Percentiles rank a stretch among this genome's conserved stretches.
Evolutionary conservation across 30 jellyfish, hydroid and myxozoan species (phyloP).

Genomic region (Aurelia sp.): DNA sequence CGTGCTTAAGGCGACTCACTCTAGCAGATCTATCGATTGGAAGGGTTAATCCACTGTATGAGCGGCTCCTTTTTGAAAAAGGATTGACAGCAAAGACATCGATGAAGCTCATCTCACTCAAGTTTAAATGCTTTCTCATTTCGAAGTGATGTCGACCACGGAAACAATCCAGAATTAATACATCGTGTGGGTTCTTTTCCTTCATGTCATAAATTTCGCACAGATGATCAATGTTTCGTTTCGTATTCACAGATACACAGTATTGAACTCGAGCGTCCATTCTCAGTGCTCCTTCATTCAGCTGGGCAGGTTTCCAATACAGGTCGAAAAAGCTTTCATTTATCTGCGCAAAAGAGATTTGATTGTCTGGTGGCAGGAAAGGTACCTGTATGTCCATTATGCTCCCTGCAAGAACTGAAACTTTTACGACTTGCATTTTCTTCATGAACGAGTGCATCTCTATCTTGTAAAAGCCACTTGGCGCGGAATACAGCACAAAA

Average conservation of each 20-base stretch:
- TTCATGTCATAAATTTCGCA: slow-evolving; percentile 25
- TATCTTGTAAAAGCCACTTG: slow-evolving; percentile 52
- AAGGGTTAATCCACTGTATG: slow-evolving; percentile 41
- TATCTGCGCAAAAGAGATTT: slow-evolving; percentile 47
- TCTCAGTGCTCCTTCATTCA: slow-evolving; percentile 3
- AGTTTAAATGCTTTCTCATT: slow-evolving; percentile 19
- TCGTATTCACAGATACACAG: slow-evolving; percentile 41
- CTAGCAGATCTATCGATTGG: slow-evolving; percentile 17
- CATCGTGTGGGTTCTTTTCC: slow-evolving; percentile 33
- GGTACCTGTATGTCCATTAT: slow-evolving; percentile 34
- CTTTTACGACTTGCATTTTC: slow-evolving; percentile 17
- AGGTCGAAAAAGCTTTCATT: slow-evolving; percentile 11
- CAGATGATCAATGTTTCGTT: slow-evolving; percentile 19
- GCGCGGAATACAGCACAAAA: slow-evolving; percentile 53
- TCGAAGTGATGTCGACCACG: slow-evolving; percentile 36
- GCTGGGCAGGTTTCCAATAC: slow-evolving; percentile 53
- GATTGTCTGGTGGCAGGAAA: slow-evolving; percentile 48
- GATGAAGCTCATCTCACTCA: slow-evolving; percentile 14
- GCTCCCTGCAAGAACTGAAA: slow-evolving; percentile 45
- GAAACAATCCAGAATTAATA: slow-evolving; percentile 29
- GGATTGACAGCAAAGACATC: slow-evolving; percentile 64
- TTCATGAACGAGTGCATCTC: slow-evolving; percentile 31
- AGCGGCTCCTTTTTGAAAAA: slow-evolving; percentile 57
- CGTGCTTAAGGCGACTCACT: slow-evolving; percentile 35
- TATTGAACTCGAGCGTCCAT: slow-evolving; percentile 12